Percentiles rank a stretch among this genome's conserved stretches.
Conservation (phyloP, 2,888 invertebrate genomes). For the Drosophila rubida region DNA sequence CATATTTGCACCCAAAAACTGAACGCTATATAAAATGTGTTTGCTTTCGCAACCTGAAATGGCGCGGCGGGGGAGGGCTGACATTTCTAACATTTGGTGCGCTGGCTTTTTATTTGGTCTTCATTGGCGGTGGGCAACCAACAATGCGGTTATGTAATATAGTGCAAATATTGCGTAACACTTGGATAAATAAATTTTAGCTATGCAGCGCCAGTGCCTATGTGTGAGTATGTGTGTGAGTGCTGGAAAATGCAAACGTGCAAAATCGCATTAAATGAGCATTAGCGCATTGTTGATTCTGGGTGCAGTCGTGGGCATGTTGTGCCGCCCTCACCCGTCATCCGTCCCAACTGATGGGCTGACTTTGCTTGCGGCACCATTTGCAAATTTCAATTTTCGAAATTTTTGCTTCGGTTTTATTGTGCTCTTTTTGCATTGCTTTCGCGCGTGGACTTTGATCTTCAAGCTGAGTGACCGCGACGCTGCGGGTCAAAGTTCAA, state of each 20-base stretch:
- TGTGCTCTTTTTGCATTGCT: too few species aligned
- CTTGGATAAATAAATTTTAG: slow-evolving; percentile 72
- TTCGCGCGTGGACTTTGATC: slow-evolving; percentile 49
- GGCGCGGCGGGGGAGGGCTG: not conserved
- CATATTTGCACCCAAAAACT: slow-evolving; percentile 20
- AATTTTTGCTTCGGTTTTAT: slow-evolving; percentile 5
- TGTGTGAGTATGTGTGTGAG: slow-evolving; percentile 17
- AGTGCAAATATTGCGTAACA: slow-evolving; percentile 76
- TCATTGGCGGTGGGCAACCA: slow-evolving; percentile 64
- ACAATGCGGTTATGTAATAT: slow-evolving; percentile 77
- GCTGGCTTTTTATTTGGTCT: slow-evolving; percentile 55
- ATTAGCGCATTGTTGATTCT: slow-evolving; percentile 76
- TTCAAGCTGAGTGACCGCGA: slow-evolving; percentile 51
- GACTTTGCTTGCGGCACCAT: slow-evolving; percentile 30
- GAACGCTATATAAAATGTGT: slow-evolving; percentile 7
- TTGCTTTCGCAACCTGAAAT: too few species aligned
- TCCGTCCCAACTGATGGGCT: not conserved
- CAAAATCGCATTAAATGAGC: slow-evolving; percentile 80
- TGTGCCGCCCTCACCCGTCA: not conserved
- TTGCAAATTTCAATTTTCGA: slow-evolving; percentile 41
- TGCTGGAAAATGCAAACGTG: slow-evolving; percentile 66
- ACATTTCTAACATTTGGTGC: slow-evolving; percentile 16
- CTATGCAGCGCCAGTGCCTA: slow-evolving; percentile 9
- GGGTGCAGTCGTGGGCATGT: slow-evolving; percentile 30
- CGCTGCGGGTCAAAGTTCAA: slow-evolving; percentile 66